Evolutionary conservation across 2,113 vertebrate genomes (phyloP), one percentile per base, ranked within the genome.

Genomic region (Sakesphorus luctuosus): DNA sequence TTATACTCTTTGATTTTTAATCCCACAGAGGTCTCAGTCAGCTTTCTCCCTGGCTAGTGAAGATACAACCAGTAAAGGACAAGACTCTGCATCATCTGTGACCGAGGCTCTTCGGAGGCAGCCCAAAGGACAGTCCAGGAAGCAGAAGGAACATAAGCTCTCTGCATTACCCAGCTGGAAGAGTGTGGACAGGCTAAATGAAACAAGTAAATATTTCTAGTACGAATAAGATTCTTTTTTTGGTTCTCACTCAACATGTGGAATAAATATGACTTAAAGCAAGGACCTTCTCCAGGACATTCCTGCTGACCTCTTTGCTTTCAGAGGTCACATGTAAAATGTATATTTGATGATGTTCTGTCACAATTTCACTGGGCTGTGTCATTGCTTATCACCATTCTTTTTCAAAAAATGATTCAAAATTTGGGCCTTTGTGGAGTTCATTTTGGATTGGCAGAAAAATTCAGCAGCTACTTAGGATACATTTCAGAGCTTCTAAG

Each of bases 141-240:
- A 97, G 58, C 98, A 96, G 46, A 98, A 98, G 77, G 98, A 99
- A 67, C 92, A 46, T 69, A 98, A 98, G 47, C 96, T 91, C 23
- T 92, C 98, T 11, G 97, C 97, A 2, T 93, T 99, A 69, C 98
- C 98, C 69, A 98, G 95, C 97, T 99, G 99, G 99, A 99, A 98
- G 96, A 99, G 98, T 38, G 83, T 98, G 84, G 99, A 99, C 92
- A 97, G 98, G 36, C 97, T 99, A 97, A 98, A 99, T 65, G 98
- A 98, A 96, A 98, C 98, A 97, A 98, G 99, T 99, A 98, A 98
- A 93, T 93, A 77, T 72, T 91, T 90, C 73, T 92, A 85, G 83
- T 96, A 93, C 26, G 40, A 89, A 72, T 93, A 72, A 80, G 73
- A 89, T 76, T 93, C 18, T 86, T 80, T 58, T 79, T 82, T 80